A percentile compares a stretch with the other conserved stretches of the same genome.
These are phyloP conservation scores for Magallana gigas DNA, from an alignment of 1,140 invertebrate genomes.

Conservation along the genomic window DNA sequence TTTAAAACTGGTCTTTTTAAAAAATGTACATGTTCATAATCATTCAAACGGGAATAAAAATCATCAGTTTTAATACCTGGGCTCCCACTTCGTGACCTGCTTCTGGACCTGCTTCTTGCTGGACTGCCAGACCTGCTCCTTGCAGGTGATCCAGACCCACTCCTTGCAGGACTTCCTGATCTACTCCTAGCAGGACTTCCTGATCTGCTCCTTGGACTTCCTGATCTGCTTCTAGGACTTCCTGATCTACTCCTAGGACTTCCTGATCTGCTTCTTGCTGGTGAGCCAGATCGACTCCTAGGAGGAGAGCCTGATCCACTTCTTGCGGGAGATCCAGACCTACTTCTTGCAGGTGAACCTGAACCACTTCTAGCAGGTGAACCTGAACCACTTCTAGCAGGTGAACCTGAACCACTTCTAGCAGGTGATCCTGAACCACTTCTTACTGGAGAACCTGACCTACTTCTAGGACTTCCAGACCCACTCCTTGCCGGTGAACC, in stretches of 20 bases:
- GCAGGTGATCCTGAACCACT: conserved; percentile 36
- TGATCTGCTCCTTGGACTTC: conserved; percentile 45
- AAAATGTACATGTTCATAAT: too few relatives aligned
- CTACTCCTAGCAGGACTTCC: conserved; percentile 53
- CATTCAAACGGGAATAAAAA: too few relatives aligned
- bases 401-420: conserved; percentile 49
- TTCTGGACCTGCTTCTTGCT: conserved; percentile 47
- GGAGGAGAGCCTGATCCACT: conserved; percentile 45
- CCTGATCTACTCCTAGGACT: conserved; percentile 49
- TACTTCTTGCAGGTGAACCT: conserved; percentile 46
- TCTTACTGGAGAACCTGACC: conserved; percentile 49
- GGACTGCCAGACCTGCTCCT: conserved; percentile 53
- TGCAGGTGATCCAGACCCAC: conserved; percentile 45
- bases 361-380: conserved; percentile 43
- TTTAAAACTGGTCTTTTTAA: too few relatives aligned
- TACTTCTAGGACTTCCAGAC: conserved; percentile 44
- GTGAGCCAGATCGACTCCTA: conserved; percentile 24
- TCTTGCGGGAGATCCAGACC: conserved; percentile 15
- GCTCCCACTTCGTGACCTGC: not conserved
- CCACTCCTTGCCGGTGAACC: conserved; percentile 45
- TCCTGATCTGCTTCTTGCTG: conserved; percentile 16
- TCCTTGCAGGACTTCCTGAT: conserved; percentile 39
- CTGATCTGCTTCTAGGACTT: conserved; percentile 57
- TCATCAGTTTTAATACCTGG: too few relatives aligned
- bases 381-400: conserved; percentile 43